Evolutionary conservation across 2,113 vertebrate species (phyloP), one percentile per base, ranked within the genome.

Genomic region (Neofelis nebulosa): DNA sequence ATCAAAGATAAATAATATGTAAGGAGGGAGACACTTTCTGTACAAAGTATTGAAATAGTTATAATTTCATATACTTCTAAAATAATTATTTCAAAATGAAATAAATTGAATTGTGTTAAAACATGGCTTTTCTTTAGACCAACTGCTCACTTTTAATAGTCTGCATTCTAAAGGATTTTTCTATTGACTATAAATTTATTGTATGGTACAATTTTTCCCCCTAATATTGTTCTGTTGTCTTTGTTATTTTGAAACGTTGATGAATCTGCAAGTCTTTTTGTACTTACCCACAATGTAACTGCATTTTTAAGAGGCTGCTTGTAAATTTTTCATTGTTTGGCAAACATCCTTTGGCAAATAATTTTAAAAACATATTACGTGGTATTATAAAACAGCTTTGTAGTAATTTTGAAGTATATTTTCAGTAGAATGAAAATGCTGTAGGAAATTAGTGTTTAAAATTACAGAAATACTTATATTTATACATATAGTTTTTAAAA

Each of bases 71-170:
- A 57, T 31, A n/a, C 13, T 68, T 80, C 31, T 63, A 84, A 66
- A 96, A 36, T 36, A 89, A 93, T n/a, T 73, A 96, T 81, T 94
- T 95, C 68, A 93, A 97, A 55, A 93, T 61, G 29, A 93, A 83
- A 97, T 91, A 91, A 57, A 78, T 3, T 61, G 33, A 91, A 89
- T 31, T 80, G 29, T 1, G 76, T 92, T 82, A 66, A 96, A 97
- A 68, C 31, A 91, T 9, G 69, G 7, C 5, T 63, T 86, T 89
- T 86, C 23, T 80, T 61, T 55, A 82, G 36, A 68, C 0, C 19
- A 81, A 91, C 45, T 36, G 5, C 25, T 73, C 38, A 86, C 89
- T 89, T 69, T 84, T 69, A 91, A 86, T 52, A 82, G 9, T 90
- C 52, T 93, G 41, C 19, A 84, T 94, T 80, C 16, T 82, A 68